Base-by-base conservation (phyloP, 2,113 vertebrate genomes). In the Cyanoderma ruficeps region DNA sequence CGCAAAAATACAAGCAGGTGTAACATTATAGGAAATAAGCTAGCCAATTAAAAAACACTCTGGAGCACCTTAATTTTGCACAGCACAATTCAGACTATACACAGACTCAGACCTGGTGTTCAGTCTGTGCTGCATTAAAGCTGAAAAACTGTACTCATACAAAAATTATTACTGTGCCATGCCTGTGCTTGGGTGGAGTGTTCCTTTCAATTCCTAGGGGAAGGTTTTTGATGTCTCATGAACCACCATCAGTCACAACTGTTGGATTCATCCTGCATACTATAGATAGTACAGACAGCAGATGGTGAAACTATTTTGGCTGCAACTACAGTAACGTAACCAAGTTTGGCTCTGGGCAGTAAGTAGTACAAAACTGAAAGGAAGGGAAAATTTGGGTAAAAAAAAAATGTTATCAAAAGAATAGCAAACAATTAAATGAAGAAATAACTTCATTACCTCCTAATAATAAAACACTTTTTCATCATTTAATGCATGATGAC, bases 401-500 rank as follows among this genome's bases (percentile, higher is more conserved):
- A 85, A 57, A 23, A 3, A 27, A 63, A 41, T 13, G 4, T 1
- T 35, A 24, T 33, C 14, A 76, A 59, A 63, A 72, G 21, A 55
- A 55, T 6, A 84, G 12, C 2, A 65, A 57, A 22, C 2, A 69
- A 35, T 44, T 39, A 7, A 69, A 60, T 56, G 6, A 77, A 74
- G 24, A 44, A 65, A 41, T 74, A 63, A 9, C 11, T 78, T 80
- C 1, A 57, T 74, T 91, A 74, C 3, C 7, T 49, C 2, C 3
- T 39, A 76, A 59, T 15, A 47, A 47, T 16, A 47, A 63, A 82
- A 61, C 5, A 69, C 1, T 30, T 71, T 52, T 24, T 61, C 3
- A 28, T 41, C 0, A 0, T 65, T 44, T 61, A 61, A 33, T 2
- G 0, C 6, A 17, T 15, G 2, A 21, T 63, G 37, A 9, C 12